A percentile compares a stretch with the other conserved stretches of the same genome.
Conservation (phyloP, 2,797 vertebrate species). For the Notolepis coatsorum region DNA sequence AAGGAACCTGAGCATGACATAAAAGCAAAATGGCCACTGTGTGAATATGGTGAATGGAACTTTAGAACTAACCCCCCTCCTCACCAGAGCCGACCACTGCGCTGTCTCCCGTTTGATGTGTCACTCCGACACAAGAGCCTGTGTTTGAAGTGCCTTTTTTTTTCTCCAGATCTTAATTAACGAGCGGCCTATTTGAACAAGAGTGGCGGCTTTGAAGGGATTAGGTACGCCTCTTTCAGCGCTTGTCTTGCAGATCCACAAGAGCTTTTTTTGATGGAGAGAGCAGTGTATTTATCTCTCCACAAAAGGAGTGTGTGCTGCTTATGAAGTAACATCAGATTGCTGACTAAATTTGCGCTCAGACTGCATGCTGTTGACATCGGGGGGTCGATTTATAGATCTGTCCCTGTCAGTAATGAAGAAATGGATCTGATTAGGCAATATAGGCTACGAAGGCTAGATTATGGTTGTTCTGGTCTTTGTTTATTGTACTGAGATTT, state of each 20-base stretch:
- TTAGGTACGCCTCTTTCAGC: conserved; percentile 52
- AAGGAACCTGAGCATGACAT: too few species aligned
- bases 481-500: conserved; percentile 9
- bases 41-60: too few species aligned
- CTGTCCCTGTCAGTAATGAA: conserved; percentile 3
- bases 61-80: conserved; percentile 21
- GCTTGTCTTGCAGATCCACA: conserved; percentile 43
- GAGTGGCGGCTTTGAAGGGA: conserved; percentile 46
- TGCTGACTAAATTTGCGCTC: conserved; percentile 29
- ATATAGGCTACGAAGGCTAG: too few species aligned
- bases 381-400: conserved; percentile 33
- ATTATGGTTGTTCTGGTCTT: conserved; percentile 10
- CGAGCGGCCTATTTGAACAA: conserved; percentile 64
- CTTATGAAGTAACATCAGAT: conserved; percentile 10
- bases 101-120: conserved; percentile 57
- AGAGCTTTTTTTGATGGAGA: conserved; percentile 28
- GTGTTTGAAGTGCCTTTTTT: conserved; percentile 66
- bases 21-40: too few species aligned
- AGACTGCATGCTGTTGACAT: conserved; percentile 18
- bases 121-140: conserved; percentile 53
- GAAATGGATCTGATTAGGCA: conserved; percentile 5
- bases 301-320: conserved; percentile 12
- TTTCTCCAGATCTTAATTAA: conserved; percentile 70
- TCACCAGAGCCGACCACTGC: conserved; percentile 25
- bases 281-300: conserved; percentile 30